Conservation (phyloP, 2,113 vertebrate species). For the Microcebus ravelobensis region DNA sequence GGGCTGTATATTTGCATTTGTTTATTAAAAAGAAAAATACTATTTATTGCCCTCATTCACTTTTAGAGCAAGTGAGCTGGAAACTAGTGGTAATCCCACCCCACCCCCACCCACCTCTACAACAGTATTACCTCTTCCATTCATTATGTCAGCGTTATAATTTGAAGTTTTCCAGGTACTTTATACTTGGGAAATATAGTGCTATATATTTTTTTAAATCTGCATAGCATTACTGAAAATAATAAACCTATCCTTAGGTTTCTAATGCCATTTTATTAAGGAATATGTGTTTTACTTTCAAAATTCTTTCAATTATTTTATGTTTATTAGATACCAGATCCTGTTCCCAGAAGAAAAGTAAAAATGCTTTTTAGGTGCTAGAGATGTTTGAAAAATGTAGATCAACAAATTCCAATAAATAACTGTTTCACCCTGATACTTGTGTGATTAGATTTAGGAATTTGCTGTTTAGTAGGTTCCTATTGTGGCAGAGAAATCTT, state of each 20-base stretch:
- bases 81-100: background rate
- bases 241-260: conserved; percentile 28
- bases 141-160: conserved; percentile 29
- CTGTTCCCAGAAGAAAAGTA: conserved; percentile 52
- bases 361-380: conserved; percentile 50
- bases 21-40: conserved; percentile 42
- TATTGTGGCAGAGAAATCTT: conserved; percentile 88
- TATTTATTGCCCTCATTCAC: background rate
- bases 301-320: conserved; percentile 11
- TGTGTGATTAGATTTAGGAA: conserved; percentile 86
- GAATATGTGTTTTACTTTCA: conserved; percentile 40
- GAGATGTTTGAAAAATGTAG: conserved; percentile 66
- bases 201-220: background rate
- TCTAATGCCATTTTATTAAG: conserved; percentile 32
- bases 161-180: conserved; percentile 32
- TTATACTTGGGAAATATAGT: conserved; percentile 39
- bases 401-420: conserved; percentile 82
- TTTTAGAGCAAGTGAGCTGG: background rate
- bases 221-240: conserved; percentile 10
- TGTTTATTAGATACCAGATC: background rate
- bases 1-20: background rate
- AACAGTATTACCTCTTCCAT: background rate
- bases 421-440: conserved; percentile 80
- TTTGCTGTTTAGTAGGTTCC: conserved; percentile 87
- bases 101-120: background rate